phyloP scores from a whole-genome alignment of 2,113 vertebrate genomes.

The Anarrhichthys ocellatus region DNA sequence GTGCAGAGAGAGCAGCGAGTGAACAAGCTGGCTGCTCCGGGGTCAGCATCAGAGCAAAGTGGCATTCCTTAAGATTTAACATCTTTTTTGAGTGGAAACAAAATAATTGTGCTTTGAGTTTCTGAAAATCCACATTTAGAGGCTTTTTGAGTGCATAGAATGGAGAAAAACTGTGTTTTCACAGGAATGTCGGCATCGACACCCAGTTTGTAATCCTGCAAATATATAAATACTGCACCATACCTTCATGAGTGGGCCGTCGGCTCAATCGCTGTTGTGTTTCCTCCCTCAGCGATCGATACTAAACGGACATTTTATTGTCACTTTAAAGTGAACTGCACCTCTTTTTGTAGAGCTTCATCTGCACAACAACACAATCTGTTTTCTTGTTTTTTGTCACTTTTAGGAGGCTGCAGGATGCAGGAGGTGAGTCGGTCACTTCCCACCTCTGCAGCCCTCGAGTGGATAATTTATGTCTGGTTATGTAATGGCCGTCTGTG shows the following conservation, averaged over 20 bases:
- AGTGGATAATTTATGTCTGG: slow-evolving; percentile 66
- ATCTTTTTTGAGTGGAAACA: not conserved
- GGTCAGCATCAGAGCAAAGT: not conserved
- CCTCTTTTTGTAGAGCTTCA: not conserved
- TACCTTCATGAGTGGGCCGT: no score
- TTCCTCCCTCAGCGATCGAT: not conserved
- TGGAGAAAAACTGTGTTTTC: no score
- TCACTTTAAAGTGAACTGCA: not conserved
- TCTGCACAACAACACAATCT: not conserved
- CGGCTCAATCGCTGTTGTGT: not conserved
- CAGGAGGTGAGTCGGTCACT: slow-evolving; percentile 58
- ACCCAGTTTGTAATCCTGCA: no score
- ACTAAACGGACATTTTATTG: not conserved
- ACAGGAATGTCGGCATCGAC: not conserved
- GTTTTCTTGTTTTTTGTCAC: not conserved
- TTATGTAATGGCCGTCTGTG: slow-evolving; percentile 77
- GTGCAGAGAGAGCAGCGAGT: slow-evolving; percentile 19
- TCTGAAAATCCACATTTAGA: no score
- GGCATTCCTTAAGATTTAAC: no score
- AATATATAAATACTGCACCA: not conserved
- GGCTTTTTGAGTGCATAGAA: no score
- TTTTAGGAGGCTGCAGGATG: slow-evolving; percentile 7
- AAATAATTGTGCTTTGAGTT: no score
- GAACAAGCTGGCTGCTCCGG: slow-evolving; percentile 42
- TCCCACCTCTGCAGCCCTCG: slow-evolving; percentile 50